Evolutionary conservation across 2,113 vertebrate genomes (phyloP).

Genomic region (Nicator chloris): DNA sequence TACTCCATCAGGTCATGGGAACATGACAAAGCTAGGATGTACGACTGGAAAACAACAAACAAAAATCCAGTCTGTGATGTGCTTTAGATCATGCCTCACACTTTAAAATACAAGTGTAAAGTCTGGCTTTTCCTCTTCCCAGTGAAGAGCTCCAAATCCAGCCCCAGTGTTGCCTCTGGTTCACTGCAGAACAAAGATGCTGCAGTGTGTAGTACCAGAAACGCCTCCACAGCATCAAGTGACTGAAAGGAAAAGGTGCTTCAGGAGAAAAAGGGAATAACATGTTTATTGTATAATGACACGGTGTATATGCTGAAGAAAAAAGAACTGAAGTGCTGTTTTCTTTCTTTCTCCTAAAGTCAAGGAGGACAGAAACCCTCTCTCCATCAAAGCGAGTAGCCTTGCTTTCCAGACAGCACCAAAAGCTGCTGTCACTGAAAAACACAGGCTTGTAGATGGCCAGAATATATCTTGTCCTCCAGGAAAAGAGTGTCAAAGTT

Average conservation of each 20-base stretch:
- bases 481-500: background rate
- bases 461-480: slow-evolving; percentile 14
- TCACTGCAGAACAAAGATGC: background rate
- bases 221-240: background rate
- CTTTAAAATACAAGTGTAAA: background rate
- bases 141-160: background rate
- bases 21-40: background rate
- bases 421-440: background rate
- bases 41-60: background rate
- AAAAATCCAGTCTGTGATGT: background rate
- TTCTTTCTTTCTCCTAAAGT: background rate
- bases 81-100: background rate
- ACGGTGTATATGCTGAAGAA: background rate
- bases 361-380: background rate
- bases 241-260: slow-evolving; percentile 7
- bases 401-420: slow-evolving; percentile 12
- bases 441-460: background rate
- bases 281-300: background rate
- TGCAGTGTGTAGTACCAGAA: background rate
- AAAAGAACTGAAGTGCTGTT: background rate
- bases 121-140: background rate
- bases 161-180: background rate
- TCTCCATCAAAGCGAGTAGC: background rate
- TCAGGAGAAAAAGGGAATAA: background rate
- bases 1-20: background rate